Conservation (phyloP, 2,888 invertebrate genomes). For the Pteria penguin region DNA sequence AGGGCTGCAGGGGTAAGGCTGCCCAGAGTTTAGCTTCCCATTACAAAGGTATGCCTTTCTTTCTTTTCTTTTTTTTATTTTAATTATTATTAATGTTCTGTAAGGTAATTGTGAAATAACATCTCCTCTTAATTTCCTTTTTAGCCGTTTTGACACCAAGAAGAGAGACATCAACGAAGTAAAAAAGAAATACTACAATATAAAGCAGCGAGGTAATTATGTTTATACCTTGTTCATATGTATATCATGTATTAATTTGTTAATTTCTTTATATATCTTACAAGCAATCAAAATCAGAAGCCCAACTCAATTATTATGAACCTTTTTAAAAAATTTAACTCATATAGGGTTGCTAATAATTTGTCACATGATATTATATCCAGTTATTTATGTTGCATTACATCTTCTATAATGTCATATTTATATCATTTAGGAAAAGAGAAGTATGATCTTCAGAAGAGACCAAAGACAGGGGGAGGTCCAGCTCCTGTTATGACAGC, state of each 20-base stretch:
- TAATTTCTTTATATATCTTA: too few species aligned
- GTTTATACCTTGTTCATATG: too few species aligned
- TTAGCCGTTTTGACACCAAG: background rate
- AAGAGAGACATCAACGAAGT: background rate
- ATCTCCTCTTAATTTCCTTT: too few species aligned
- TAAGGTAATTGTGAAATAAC: too few species aligned
- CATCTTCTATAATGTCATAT: background rate
- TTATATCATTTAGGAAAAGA: background rate
- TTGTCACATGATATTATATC: background rate
- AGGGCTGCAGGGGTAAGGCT: too few species aligned
- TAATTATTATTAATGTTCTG: too few species aligned
- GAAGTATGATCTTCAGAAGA: constrained; percentile 4
- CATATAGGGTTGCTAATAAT: too few species aligned
- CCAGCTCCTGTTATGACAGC: background rate
- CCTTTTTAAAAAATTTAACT: too few species aligned
- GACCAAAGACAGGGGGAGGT: constrained; percentile 11
- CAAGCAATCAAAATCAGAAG: too few species aligned
- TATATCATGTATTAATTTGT: too few species aligned
- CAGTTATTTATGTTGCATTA: background rate
- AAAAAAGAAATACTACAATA: background rate
- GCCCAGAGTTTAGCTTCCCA: background rate
- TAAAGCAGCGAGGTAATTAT: constrained; percentile 1
- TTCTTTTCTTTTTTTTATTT: too few species aligned
- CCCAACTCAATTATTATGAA: too few species aligned
- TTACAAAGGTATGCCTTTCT: background rate